phyloP scores from a whole-genome alignment of 2,113 vertebrate genomes.

The Lutjanus erythropterus region DNA sequence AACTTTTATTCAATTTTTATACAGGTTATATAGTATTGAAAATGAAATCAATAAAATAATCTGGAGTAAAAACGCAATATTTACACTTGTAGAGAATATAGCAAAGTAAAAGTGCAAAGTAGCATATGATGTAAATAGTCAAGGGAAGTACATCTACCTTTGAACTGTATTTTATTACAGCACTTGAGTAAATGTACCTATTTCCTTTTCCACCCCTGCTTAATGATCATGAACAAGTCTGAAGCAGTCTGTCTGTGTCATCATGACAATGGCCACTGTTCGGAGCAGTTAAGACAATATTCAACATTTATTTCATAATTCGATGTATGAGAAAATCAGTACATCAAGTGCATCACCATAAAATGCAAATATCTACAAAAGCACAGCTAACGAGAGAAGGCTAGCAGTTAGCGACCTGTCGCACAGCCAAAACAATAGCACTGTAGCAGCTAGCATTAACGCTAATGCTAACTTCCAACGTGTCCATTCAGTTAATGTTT shows the following conservation, averaged over 20 bases:
- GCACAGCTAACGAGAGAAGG: not conserved
- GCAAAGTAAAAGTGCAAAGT: not conserved
- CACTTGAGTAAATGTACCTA: not conserved
- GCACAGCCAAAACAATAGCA: slow-evolving; percentile 33
- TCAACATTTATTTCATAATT: not conserved
- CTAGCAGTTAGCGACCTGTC: no score
- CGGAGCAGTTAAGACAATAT: not conserved
- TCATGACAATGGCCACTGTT: slow-evolving; percentile 4
- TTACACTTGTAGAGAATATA: no score
- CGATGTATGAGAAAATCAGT: not conserved
- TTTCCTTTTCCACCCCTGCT: not conserved
- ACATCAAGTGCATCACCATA: not conserved
- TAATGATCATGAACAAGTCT: not conserved
- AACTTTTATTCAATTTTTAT: not conserved
- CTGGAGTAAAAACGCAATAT: not conserved
- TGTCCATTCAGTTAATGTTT: not conserved
- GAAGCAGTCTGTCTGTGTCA: not conserved
- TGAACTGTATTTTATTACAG: no score
- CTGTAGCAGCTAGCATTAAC: slow-evolving; percentile 9
- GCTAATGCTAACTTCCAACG: slow-evolving; percentile 62
- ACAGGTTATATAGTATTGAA: no score
- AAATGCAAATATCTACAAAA: not conserved
- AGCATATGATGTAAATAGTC: not conserved
- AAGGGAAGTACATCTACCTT: not conserved
- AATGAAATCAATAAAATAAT: no score